Evolutionary conservation across 2,888 invertebrate species (phyloP).

Genomic region (Bombylius discolor): DNA sequence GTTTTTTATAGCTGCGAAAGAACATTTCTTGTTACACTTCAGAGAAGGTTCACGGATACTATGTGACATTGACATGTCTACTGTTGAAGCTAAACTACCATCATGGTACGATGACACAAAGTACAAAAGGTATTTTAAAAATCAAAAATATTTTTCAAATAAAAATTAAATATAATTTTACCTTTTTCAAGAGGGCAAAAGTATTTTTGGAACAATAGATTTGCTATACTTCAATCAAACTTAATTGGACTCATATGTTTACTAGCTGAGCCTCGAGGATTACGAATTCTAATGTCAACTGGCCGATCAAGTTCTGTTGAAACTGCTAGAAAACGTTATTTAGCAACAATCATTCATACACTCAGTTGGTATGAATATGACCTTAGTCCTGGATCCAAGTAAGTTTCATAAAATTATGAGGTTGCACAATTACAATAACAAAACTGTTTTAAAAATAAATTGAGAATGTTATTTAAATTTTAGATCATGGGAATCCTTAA

Average conservation of each 20-base stretch:
- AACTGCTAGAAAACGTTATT: conserved; percentile 56
- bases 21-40: conserved; percentile 1
- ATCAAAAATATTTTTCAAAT: not conserved
- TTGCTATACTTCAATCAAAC: conserved; percentile 51
- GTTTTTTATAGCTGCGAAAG: conserved; percentile 6
- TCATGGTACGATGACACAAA: conserved; percentile 13
- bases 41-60: not conserved
- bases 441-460: no score
- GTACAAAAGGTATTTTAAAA: conserved; percentile 12
- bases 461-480: conserved; percentile 7
- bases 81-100: conserved; percentile 6
- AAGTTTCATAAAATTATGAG: conserved; percentile 19
- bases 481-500: conserved; percentile 51
- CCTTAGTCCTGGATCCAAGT: conserved; percentile 48
- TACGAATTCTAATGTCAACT: conserved; percentile 51
- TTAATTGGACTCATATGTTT: conserved; percentile 55
- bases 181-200: conserved; percentile 47
- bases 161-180: not conserved
- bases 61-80: conserved; percentile 9
- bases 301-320: conserved; percentile 47
- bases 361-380: conserved; percentile 61
- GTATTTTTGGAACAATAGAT: conserved; percentile 53
- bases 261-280: conserved; percentile 53
- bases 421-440: no score
- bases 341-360: conserved; percentile 59